Conservation (phyloP, 2,113 vertebrate species). For the Campylomormyrus numenius region DNA sequence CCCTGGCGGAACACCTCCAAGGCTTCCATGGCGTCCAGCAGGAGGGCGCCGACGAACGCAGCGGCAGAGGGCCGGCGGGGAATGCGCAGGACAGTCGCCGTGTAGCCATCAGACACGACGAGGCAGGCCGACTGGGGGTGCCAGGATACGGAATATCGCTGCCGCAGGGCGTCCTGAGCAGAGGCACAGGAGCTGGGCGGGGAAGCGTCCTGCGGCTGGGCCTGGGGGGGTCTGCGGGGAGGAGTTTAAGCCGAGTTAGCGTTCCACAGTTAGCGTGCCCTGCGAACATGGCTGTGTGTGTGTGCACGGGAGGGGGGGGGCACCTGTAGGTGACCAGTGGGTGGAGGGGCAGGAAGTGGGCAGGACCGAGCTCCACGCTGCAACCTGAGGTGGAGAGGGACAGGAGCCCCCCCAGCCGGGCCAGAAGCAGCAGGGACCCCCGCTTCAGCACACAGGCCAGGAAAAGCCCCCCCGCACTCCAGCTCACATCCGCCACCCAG, state of each 20-base stretch:
- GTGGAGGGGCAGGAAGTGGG: slow-evolving; percentile 88
- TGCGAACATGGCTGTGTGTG: not conserved
- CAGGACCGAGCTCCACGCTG: slow-evolving; percentile 84
- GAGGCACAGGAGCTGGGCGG: slow-evolving; percentile 75
- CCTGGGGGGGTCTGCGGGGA: slow-evolving; percentile 60
- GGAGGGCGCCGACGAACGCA: slow-evolving; percentile 59
- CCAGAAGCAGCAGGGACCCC: slow-evolving; percentile 80
- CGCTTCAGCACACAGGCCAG: slow-evolving; percentile 87
- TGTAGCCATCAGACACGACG: slow-evolving; percentile 89
- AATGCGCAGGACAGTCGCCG: slow-evolving; percentile 74
- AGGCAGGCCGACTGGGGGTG: slow-evolving; percentile 78
- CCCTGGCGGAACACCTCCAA: slow-evolving; percentile 62
- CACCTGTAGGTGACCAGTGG: slow-evolving; percentile 86
- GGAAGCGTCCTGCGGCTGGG: slow-evolving; percentile 51
- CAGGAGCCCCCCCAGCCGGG: slow-evolving; percentile 75
- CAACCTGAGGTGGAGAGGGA: slow-evolving; percentile 77
- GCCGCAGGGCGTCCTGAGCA: slow-evolving; percentile 69
- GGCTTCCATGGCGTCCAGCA: slow-evolving; percentile 65
- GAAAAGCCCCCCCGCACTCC: slow-evolving; percentile 78
- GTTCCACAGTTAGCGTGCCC: not conserved
- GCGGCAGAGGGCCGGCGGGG: slow-evolving; percentile 59
- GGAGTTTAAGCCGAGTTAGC: not conserved
- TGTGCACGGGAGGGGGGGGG: not conserved
- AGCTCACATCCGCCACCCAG: slow-evolving; percentile 83
- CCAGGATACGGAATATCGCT: slow-evolving; percentile 82